Percentiles rank a stretch among this genome's conserved stretches.
phyloP scores from a whole-genome alignment of 2,797 vertebrate genomes.

The Trematomus bernacchii region DNA sequence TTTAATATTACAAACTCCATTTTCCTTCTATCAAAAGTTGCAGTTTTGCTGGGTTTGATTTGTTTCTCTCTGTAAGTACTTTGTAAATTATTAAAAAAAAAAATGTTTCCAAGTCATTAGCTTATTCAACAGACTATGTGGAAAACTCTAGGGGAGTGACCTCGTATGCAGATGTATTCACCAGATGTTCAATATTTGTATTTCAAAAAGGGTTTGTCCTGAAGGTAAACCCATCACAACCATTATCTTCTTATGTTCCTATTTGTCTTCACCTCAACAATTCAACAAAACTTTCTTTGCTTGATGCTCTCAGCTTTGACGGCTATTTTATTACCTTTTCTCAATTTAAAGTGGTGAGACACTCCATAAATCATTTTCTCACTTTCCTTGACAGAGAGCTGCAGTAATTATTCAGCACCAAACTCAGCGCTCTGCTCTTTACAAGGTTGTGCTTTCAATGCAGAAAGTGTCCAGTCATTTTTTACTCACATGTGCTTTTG shows the following conservation, averaged over 20 bases:
- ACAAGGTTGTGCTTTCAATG: constrained; percentile 65
- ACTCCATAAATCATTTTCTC: constrained; percentile 77
- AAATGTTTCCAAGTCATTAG: too few relatives aligned
- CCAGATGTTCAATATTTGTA: constrained; percentile 75
- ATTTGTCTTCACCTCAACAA: constrained; percentile 20
- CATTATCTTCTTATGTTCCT: constrained; percentile 21
- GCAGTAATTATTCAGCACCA: constrained; percentile 63
- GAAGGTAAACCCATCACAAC: constrained; percentile 21
- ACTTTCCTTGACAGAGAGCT: constrained; percentile 65
- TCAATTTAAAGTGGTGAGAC: constrained; percentile 58
- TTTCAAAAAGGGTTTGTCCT: constrained; percentile 45
- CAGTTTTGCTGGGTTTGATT: too few relatives aligned
- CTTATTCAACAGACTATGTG: constrained; percentile 64
- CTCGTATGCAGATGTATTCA: constrained; percentile 68
- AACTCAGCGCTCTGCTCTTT: constrained; percentile 56
- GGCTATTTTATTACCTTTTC: constrained; percentile 52
- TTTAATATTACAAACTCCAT: constrained; percentile 50
- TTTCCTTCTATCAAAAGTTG: constrained; percentile 44
- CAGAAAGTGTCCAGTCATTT: constrained; percentile 62
- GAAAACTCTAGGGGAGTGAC: constrained; percentile 58
- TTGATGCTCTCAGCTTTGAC: too few relatives aligned
- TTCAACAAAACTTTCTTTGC: constrained; percentile 20
- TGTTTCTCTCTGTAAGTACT: too few relatives aligned
- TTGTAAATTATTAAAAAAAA: too few relatives aligned
- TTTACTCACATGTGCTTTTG: constrained; percentile 78